These are phyloP conservation scores for Scaptomyza tumidula DNA, from an alignment of 2,888 invertebrate species.

Conservation along the genomic window DNA sequence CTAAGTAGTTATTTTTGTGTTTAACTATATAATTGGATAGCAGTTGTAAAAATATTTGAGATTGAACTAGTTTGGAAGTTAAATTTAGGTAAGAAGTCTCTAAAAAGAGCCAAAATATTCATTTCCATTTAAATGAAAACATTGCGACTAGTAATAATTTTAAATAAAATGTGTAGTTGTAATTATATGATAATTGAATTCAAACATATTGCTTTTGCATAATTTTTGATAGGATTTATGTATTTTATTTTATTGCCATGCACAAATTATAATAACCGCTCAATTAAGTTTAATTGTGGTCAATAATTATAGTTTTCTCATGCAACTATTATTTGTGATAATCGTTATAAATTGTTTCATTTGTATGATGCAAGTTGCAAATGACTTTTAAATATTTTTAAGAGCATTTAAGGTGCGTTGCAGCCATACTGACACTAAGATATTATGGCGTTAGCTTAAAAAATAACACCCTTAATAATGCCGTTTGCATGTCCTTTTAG, in stretches of 20 bases:
- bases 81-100: background rate
- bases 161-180: too few relatives aligned
- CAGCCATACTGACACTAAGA: background rate
- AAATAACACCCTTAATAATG: conserved; percentile 53
- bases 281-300: background rate
- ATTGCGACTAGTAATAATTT: too few relatives aligned
- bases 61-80: background rate
- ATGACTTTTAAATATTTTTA: background rate
- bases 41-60: background rate
- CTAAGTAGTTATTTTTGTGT: conserved; percentile 3
- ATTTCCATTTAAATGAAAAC: too few relatives aligned
- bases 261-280: background rate
- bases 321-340: background rate
- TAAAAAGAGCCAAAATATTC: too few relatives aligned
- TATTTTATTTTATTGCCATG: background rate
- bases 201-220: background rate
- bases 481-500: conserved; percentile 59
- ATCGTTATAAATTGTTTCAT: too few relatives aligned
- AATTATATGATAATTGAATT: too few relatives aligned
- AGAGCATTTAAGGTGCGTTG: conserved; percentile 31
- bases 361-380: background rate
- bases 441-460: conserved; percentile 14
- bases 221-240: background rate
- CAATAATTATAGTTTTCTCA: background rate
- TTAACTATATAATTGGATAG: background rate